Evolutionary conservation across 2,797 vertebrate species (phyloP), one percentile per base, ranked within the genome.

Genomic region (Allobates femoralis): DNA sequence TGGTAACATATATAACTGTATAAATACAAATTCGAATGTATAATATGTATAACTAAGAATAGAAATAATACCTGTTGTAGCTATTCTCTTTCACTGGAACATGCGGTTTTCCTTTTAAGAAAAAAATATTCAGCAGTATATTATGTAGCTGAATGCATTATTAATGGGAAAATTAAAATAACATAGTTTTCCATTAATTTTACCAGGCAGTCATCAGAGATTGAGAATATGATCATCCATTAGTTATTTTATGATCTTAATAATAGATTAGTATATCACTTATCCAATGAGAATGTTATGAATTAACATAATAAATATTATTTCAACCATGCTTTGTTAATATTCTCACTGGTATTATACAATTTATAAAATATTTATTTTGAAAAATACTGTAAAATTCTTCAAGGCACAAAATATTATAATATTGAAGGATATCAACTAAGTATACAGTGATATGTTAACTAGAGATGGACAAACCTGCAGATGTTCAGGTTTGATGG

Each of bases 241-340:
- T 71, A 23, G 67, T 71, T 71, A 71, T 71, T 71, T 41, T 71
- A 71, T n/a, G 34, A 34, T 41, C 34, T 71, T 23, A 41, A 71
- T 41, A 71, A 41, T 71, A 41, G 32, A 71, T 41, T 71, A 23
- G 67, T 23, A 71, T 12, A 71, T 71, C 7, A 71, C 41, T 71
- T 71, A 32, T 71, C 19, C 32, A 71, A 71, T 41, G 34, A 23
- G 19, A 71, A 10, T 37, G 67, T 37, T 23, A 71, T 71, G 34
- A 71, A 71, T 41, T 71, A 37, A 71, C 41, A 71, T 41, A 71
- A 41, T 71, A 37, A 23, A 23, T 71, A 37, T 41, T 23, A 37
- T 34, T 71, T 71, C 67, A 41, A 23, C 34, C 21, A 41, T 71
- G 67, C 32, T 71, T 66, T 66, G 10, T 71, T n/a, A n/a, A 37